Evolutionary conservation across 1,140 invertebrate species (phyloP).

Genomic region (Drosophila insularis): DNA sequence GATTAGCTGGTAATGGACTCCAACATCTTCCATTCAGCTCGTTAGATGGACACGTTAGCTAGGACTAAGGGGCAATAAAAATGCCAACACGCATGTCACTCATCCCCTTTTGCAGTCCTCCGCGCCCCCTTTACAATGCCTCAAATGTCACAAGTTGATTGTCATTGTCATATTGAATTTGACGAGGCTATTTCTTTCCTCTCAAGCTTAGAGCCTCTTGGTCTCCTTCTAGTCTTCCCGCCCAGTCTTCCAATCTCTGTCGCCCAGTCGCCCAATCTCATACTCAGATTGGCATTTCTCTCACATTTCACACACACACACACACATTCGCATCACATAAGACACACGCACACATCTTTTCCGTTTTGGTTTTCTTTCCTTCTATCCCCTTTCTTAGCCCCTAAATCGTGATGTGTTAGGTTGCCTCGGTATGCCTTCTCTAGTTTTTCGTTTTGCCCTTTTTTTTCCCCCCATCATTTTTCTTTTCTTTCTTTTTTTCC

Average conservation of each 20-base stretch:
- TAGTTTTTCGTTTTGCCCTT: conserved; percentile 7
- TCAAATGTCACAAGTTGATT: conserved; percentile 76
- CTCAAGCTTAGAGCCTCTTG: neutral
- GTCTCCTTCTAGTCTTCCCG: neutral
- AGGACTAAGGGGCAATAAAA: conserved; percentile 64
- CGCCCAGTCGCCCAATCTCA: conserved; percentile 14
- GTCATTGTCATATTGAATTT: conserved; percentile 79
- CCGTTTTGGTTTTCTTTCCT: conserved; percentile 13
- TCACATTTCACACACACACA: conserved; percentile 31
- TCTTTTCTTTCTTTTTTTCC: neutral
- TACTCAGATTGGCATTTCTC: conserved; percentile 48
- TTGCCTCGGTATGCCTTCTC: conserved; percentile 12
- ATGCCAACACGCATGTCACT: conserved; percentile 51
- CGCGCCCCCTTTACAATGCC: conserved; percentile 19
- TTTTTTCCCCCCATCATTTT: neutral
- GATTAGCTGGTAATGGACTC: conserved; percentile 37
- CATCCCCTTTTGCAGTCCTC: neutral
- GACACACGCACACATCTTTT: neutral
- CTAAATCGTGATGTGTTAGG: conserved; percentile 15
- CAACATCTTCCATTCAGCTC: conserved; percentile 5
- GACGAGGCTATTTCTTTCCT: conserved; percentile 54
- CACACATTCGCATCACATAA: neutral
- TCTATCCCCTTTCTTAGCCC: neutral
- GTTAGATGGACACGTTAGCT: conserved; percentile 6
- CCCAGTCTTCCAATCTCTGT: conserved; percentile 37